phyloP scores from a whole-genome alignment of 2,113 vertebrate genomes.

The Chaetodon auriga region DNA sequence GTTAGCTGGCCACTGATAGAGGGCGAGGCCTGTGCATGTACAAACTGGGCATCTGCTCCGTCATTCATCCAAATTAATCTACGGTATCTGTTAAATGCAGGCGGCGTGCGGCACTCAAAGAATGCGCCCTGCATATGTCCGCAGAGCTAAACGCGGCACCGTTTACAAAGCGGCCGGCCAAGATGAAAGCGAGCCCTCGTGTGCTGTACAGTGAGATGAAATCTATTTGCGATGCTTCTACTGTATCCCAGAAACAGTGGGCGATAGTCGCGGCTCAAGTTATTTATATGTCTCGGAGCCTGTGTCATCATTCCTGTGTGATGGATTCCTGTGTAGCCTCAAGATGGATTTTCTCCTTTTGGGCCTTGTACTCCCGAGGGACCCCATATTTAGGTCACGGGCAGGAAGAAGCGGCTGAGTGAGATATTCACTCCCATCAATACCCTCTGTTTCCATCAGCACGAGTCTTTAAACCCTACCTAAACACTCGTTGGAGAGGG shows the following conservation, averaged over 20 bases:
- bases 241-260: conserved; percentile 41
- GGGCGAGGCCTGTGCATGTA: conserved; percentile 14
- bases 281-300: conserved; percentile 46
- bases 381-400: conserved; percentile 4
- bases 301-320: conserved; percentile 36
- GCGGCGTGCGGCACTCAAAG: conserved; percentile 51
- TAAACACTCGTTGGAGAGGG: conserved; percentile 1
- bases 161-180: conserved; percentile 44
- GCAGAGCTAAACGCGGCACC: conserved; percentile 62
- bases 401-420: neutral
- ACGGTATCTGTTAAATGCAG: conserved; percentile 61
- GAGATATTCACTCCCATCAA: neutral
- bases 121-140: conserved; percentile 60
- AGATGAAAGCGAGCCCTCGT: conserved; percentile 45
- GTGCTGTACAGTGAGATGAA: conserved; percentile 48
- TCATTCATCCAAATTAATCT: conserved; percentile 71
- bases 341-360: conserved; percentile 19
- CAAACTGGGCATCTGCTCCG: conserved; percentile 42
- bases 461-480: conserved; percentile 1
- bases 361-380: conserved; percentile 17
- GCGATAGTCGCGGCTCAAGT: conserved; percentile 31
- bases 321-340: conserved; percentile 7
- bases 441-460: neutral
- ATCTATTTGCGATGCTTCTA: conserved; percentile 67
- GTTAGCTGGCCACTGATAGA: conserved; percentile 62